These are phyloP conservation scores for Hofmannophila pseudospretella DNA, from an alignment of 2,888 invertebrate genomes.

Conservation along the genomic window DNA sequence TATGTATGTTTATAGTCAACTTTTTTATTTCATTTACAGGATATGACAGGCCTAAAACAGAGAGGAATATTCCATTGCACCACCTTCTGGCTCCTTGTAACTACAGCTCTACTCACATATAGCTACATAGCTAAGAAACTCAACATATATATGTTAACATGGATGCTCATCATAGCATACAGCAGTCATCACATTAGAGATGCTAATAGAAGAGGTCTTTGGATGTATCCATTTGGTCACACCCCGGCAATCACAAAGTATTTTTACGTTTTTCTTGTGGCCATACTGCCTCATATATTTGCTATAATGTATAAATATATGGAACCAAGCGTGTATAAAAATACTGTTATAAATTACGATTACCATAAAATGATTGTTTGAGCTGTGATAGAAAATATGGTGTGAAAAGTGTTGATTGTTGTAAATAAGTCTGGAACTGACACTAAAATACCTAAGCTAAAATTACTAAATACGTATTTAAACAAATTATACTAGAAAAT, in stretches of 20 bases:
- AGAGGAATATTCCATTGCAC: conserved; percentile 62
- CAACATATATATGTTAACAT: conserved; percentile 39
- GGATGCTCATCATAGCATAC: conserved; percentile 51
- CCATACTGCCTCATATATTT: conserved; percentile 40
- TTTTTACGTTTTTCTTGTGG: conserved; percentile 39
- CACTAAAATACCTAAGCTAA: no score
- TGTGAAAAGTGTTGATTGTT: no score
- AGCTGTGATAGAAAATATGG: background rate
- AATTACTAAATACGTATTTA: no score
- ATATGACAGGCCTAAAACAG: conserved; percentile 38
- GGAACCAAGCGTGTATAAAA: conserved; percentile 30
- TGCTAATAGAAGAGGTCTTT: conserved; percentile 52
- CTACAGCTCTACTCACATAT: conserved; percentile 30
- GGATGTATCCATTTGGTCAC: conserved; percentile 56
- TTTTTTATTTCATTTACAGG: conserved; percentile 53
- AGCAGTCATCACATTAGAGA: conserved; percentile 58
- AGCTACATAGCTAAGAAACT: conserved; percentile 39
- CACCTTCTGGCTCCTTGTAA: conserved; percentile 42
- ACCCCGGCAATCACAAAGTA: conserved; percentile 40
- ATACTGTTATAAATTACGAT: conserved; percentile 19
- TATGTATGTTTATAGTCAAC: background rate
- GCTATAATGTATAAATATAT: conserved; percentile 31
- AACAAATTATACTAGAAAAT: no score
- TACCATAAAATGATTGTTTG: conserved; percentile 22
- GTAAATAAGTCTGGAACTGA: no score